Evolutionary conservation across 1,140 invertebrate genomes (phyloP).

Genomic region (Rhopalosiphum padi): DNA sequence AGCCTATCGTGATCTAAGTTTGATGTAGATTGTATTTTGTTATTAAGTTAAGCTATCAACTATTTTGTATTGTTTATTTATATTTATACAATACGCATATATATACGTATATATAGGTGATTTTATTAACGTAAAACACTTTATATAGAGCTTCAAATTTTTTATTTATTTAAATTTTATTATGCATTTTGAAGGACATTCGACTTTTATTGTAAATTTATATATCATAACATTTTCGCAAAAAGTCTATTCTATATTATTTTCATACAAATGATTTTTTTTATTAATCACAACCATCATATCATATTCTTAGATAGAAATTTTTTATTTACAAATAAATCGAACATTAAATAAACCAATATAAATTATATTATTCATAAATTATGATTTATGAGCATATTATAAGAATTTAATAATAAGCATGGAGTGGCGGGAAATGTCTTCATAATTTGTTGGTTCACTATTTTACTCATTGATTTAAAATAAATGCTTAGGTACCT

Average conservation of each 20-base stretch:
- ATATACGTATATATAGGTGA: neutral
- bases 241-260: neutral
- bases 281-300: neutral
- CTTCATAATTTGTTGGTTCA: neutral
- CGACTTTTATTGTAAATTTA: neutral
- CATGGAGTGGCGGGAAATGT: neutral
- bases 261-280: neutral
- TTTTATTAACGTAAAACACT: neutral
- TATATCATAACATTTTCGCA: neutral
- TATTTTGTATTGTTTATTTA: neutral
- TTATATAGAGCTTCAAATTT: neutral
- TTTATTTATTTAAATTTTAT: neutral
- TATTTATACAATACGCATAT: neutral
- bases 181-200: neutral
- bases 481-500: neutral
- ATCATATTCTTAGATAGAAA: neutral
- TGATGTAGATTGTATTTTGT: slow-evolving; percentile 4
- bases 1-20: slow-evolving; percentile 15
- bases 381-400: neutral
- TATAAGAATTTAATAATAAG: neutral
- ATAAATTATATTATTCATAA: neutral
- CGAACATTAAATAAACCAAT: neutral
- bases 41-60: neutral
- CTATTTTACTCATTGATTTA: neutral
- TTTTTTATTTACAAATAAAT: neutral